These are phyloP conservation scores for Porites rus DNA, from an alignment of 92 coral and sea anemone genomes.

Conservation along the genomic window DNA sequence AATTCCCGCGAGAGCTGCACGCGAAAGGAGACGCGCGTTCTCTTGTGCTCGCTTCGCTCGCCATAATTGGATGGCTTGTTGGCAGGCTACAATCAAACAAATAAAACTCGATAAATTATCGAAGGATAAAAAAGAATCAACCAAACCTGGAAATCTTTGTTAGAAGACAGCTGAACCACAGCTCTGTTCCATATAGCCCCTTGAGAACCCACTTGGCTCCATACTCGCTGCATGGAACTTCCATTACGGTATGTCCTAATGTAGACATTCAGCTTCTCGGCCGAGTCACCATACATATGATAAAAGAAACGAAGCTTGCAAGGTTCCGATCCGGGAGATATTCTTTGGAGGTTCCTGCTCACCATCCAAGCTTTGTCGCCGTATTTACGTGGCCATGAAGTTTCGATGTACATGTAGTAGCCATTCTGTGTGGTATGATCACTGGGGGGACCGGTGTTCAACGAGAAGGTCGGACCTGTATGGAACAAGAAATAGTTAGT, in stretches of 20 bases:
- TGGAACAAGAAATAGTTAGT: neutral
- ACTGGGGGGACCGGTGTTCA: conserved; percentile 94
- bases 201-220: conserved; percentile 79
- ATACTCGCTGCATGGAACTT: conserved; percentile 49
- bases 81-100: too few relatives aligned
- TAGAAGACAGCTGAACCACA: conserved; percentile 73
- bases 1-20: too few relatives aligned
- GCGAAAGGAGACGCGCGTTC: too few relatives aligned
- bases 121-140: neutral
- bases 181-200: conserved; percentile 93
- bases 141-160: conserved; percentile 78
- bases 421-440: conserved; percentile 91
- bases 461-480: conserved; percentile 85
- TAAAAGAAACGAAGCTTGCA: conserved; percentile 95
- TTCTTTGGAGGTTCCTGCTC: conserved; percentile 88
- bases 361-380: conserved; percentile 98
- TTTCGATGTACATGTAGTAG: conserved; percentile 94
- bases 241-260: conserved; percentile 89
- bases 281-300: conserved; percentile 97
- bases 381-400: conserved; percentile 95
- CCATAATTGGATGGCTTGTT: too few relatives aligned
- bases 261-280: conserved; percentile 87
- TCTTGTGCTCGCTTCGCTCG: too few relatives aligned
- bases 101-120: too few relatives aligned
- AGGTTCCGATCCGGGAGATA: conserved; percentile 55